Base-by-base conservation (phyloP, 2,797 vertebrate species). In the Etheostoma perlongum region DNA sequence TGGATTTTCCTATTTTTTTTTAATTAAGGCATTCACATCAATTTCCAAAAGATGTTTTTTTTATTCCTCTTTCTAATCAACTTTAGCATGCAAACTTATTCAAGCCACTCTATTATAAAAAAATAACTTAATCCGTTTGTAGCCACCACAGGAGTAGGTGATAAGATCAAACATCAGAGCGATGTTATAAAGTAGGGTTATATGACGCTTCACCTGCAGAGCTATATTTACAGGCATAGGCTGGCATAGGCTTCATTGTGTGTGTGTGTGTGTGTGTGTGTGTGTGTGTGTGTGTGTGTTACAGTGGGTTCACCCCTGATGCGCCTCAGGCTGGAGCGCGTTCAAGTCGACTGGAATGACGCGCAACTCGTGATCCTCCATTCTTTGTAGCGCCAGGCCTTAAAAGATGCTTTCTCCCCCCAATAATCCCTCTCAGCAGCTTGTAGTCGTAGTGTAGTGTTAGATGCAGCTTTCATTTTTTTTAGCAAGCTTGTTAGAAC, bases 311-410 rank as follows among this genome's bases (percentile, higher is more conserved):
- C 72, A 81, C 62, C 72, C 76, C 59, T 72, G 84, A 58, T 65
- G 82, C 18, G 46, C 85, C 83, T 53, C 81, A 47, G 84, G 86
- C 90, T 69, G 74, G 19, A 76, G 76, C 58, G 11, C 44, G 79
- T 42, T 90, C 89, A 84, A 81, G 42, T 88, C 75, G 74, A 73
- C 62, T 80, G 88, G 90, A 93, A 93, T 91, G 87, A 89, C 79
- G 87, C 67, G 49, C 58, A 91, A 89, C 94, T 90, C 93, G 93
- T 95, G 93, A 95, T 84, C 80, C 70, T 62, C 66, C 74, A 69
- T 63, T 78, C 82, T 67, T 73, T 0, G 25, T 49, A 71, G 64
- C 51, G 19, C 59, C 82, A 71, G 82, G 25, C 84, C 79, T 94
- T 90, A 88, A 90, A 87, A 81, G 82, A 90, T 81, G 79, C 66